These are phyloP conservation scores for Apis cerana DNA, from an alignment of 1,140 invertebrate species.

Conservation along the genomic window DNA sequence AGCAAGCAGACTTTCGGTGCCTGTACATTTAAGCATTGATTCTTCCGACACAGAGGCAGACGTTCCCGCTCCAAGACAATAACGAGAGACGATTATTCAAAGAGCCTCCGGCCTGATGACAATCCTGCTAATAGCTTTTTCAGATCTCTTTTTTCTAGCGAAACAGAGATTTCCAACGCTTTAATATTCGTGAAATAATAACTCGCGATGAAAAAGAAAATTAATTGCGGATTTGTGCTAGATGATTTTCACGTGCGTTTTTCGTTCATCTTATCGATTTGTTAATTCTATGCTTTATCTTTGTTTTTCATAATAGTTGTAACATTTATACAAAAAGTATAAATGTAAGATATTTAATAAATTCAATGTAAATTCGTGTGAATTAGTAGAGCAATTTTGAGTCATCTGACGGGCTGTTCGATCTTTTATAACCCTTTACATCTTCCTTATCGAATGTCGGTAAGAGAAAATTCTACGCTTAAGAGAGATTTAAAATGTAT, in stretches of 20 bases:
- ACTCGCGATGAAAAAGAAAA: not conserved
- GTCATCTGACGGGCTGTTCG: conserved; percentile 22
- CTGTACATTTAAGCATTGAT: conserved; percentile 56
- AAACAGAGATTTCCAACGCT: not conserved
- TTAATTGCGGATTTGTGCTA: too few relatives aligned
- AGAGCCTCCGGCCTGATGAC: not conserved
- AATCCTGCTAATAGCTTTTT: conserved; percentile 10
- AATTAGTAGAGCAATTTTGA: not conserved
- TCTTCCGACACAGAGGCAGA: conserved; percentile 27
- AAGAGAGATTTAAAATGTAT: too few relatives aligned
- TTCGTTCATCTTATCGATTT: not conserved
- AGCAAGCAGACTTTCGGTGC: conserved; percentile 21
- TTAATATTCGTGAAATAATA: not conserved
- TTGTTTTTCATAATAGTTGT: not conserved
- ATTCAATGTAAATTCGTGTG: not conserved
- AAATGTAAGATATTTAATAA: not conserved
- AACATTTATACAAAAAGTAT: not conserved
- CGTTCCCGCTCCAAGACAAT: not conserved
- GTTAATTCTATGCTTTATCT: not conserved
- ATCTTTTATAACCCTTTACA: not conserved
- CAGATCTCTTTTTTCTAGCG: not conserved
- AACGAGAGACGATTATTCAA: conserved; percentile 14
- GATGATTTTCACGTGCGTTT: not conserved
- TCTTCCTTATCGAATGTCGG: conserved; percentile 5
- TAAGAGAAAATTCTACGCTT: conserved; percentile 1